phyloP scores from a whole-genome alignment of 2,888 invertebrate genomes.

The Caenorhabditis afra region DNA sequence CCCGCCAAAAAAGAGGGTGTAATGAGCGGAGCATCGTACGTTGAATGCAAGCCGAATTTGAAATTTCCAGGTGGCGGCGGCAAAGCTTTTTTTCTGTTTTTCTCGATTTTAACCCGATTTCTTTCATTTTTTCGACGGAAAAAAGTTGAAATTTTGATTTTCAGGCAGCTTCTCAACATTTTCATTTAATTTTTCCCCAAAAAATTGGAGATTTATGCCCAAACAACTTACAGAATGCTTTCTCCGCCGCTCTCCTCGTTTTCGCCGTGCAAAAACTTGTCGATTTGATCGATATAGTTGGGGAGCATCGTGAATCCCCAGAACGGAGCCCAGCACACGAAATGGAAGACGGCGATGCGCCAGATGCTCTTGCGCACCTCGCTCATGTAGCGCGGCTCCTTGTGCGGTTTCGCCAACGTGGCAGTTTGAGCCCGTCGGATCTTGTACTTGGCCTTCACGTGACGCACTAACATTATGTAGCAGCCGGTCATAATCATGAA shows the following conservation, averaged over 20 bases:
- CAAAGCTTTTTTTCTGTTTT: too few species aligned
- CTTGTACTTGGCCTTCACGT: conserved; percentile 72
- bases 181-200: too few species aligned
- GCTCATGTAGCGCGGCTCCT: conserved; percentile 73
- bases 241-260: conserved; percentile 32
- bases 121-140: too few species aligned
- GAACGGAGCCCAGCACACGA: conserved; percentile 77
- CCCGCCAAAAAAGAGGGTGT: too few species aligned
- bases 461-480: conserved; percentile 74
- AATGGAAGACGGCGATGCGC: conserved; percentile 76
- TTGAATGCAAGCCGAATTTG: too few species aligned
- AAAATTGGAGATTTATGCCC: too few species aligned
- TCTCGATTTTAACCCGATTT: too few species aligned
- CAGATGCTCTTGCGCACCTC: conserved; percentile 74
- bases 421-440: conserved; percentile 58
- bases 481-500: conserved; percentile 74
- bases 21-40: too few species aligned
- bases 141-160: too few species aligned
- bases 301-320: conserved; percentile 71
- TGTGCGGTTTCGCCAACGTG: conserved; percentile 37
- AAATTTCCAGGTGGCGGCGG: too few species aligned
- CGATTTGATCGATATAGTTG: conserved; percentile 52
- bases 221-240: conserved; percentile 33
- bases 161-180: too few species aligned
- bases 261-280: conserved; percentile 27